phyloP scores from a whole-genome alignment of 2,888 invertebrate species.

The Mythimna albipuncta region DNA sequence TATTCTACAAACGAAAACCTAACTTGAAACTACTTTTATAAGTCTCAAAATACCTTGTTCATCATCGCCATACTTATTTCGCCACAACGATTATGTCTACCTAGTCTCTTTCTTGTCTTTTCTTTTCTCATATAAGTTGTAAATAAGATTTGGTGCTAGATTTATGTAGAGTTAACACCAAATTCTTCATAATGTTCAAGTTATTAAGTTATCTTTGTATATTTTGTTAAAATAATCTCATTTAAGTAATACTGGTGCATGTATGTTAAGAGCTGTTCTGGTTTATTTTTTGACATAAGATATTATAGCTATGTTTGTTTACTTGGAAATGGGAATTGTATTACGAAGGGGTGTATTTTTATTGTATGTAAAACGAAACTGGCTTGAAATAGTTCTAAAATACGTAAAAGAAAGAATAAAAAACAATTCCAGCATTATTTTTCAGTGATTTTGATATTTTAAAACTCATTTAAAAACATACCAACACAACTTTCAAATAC shows the following conservation, averaged over 20 bases:
- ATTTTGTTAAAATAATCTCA: constrained; percentile 67
- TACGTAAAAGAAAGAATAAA: neutral
- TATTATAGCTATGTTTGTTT: constrained; percentile 25
- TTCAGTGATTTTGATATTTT: neutral
- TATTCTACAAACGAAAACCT: constrained; percentile 1
- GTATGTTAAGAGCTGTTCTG: constrained; percentile 40
- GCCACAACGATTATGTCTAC: constrained; percentile 78
- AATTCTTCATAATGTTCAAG: constrained; percentile 53
- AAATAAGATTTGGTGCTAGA: constrained; percentile 80
- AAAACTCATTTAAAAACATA: neutral
- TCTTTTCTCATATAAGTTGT: constrained; percentile 70
- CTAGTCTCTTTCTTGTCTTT: constrained; percentile 82
- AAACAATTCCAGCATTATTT: neutral
- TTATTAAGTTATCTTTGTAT: constrained; percentile 68
- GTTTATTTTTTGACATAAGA: constrained; percentile 26
- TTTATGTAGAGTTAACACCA: constrained; percentile 69
- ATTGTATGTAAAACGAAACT: neutral
- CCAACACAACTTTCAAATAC: no score
- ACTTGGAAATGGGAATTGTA: neutral
- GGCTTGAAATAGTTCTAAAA: neutral
- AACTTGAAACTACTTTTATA: neutral
- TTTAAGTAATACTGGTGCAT: constrained; percentile 56
- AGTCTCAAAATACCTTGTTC: neutral
- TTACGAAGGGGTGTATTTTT: constrained; percentile 30
- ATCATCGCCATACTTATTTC: constrained; percentile 73